These are phyloP conservation scores for Hirudinaria manillensis DNA, from an alignment of 2,888 invertebrate species.

Conservation along the genomic window DNA sequence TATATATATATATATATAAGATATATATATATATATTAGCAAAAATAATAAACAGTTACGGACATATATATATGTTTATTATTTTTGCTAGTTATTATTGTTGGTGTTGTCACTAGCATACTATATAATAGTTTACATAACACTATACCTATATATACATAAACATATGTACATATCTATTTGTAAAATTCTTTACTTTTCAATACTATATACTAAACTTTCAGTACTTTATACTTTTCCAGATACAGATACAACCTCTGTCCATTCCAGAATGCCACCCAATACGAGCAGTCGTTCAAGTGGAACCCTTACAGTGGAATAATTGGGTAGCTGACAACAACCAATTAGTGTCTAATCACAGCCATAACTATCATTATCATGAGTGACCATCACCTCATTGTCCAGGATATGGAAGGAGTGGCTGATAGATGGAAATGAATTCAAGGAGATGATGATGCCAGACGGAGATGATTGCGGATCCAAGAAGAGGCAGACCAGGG, in stretches of 20 bases:
- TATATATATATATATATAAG: too few relatives aligned
- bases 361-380: neutral
- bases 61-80: neutral
- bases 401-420: conserved; percentile 19
- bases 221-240: neutral
- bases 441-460: conserved; percentile 14
- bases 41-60: neutral
- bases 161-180: too few relatives aligned
- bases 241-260: conserved; percentile 17
- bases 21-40: too few relatives aligned
- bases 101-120: neutral
- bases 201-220: neutral
- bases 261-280: conserved; percentile 23
- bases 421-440: neutral
- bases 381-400: too few relatives aligned
- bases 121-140: too few relatives aligned
- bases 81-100: neutral
- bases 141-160: too few relatives aligned
- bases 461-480: conserved; percentile 13
- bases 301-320: conserved; percentile 17
- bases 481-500: conserved; percentile 11
- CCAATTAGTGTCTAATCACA: neutral
- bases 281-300: conserved; percentile 13
- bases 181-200: neutral
- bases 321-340: neutral